Conservation (phyloP, 2,888 invertebrate genomes). For the Bombylius major region DNA sequence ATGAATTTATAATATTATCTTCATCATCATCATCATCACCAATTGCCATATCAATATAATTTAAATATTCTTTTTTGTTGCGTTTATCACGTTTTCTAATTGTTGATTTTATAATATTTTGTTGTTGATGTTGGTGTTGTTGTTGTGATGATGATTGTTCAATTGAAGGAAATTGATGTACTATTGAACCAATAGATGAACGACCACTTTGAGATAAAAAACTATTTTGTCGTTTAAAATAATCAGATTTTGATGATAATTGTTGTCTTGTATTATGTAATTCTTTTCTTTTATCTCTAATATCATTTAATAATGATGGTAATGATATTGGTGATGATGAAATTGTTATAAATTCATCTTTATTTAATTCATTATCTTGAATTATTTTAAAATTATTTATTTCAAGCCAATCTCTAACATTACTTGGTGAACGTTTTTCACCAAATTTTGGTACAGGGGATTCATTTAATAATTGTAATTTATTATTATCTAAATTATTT, state of each 20-base stretch:
- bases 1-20: slow-evolving; percentile 30
- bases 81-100: slow-evolving; percentile 13
- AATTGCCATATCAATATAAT: slow-evolving; percentile 30
- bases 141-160: slow-evolving; percentile 6
- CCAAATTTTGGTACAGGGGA: slow-evolving; percentile 25
- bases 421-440: slow-evolving; percentile 32
- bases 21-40: slow-evolving; percentile 26
- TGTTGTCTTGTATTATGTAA: neutral
- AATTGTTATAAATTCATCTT: neutral
- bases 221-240: slow-evolving; percentile 29
- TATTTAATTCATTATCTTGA: neutral
- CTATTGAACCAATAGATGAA: slow-evolving; percentile 30
- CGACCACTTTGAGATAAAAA: slow-evolving; percentile 28
- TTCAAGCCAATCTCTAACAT: slow-evolving; percentile 35
- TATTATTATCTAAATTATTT: neutral
- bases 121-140: neutral
- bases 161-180: slow-evolving; percentile 29
- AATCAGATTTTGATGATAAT: slow-evolving; percentile 14
- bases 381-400: slow-evolving; percentile 18
- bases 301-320: neutral
- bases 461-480: slow-evolving; percentile 15
- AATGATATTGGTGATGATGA: neutral
- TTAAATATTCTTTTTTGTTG: slow-evolving; percentile 24
- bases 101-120: slow-evolving; percentile 5
- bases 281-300: neutral